Conservation (phyloP, 2,113 vertebrate species). For the Centropristis striata region DNA sequence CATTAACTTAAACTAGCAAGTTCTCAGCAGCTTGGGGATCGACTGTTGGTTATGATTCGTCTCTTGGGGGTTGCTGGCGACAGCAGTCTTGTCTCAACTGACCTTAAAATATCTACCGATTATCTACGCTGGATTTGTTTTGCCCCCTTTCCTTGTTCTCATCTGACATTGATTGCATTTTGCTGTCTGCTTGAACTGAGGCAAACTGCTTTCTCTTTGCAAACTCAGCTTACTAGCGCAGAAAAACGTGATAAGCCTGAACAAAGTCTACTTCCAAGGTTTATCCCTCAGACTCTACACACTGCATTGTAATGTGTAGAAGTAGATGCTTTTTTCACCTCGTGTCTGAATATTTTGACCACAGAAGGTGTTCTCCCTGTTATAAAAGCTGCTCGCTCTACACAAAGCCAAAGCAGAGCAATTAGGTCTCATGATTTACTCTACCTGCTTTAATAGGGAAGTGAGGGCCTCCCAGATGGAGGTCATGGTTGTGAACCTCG, state of each 20-base stretch:
- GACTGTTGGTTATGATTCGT: conserved; percentile 28
- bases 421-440: conserved; percentile 81
- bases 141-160: conserved; percentile 27
- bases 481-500: conserved; percentile 73
- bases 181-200: conserved; percentile 38
- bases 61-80: conserved; percentile 59
- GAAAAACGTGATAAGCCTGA: conserved; percentile 70
- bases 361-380: conserved; percentile 25
- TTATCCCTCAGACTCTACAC: conserved; percentile 41
- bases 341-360: conserved; percentile 18
- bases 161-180: conserved; percentile 55
- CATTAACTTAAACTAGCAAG: conserved; percentile 16
- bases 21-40: conserved; percentile 18
- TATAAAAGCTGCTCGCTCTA: conserved; percentile 47
- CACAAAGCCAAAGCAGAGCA: conserved; percentile 73
- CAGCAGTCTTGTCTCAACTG: conserved; percentile 52
- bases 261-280: conserved; percentile 72
- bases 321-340: conserved; percentile 34
- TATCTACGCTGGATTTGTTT: conserved; percentile 50
- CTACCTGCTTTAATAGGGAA: conserved; percentile 72
- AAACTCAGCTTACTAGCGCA: conserved; percentile 31
- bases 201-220: conserved; percentile 25
- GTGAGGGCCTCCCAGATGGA: conserved; percentile 68
- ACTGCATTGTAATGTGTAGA: conserved; percentile 32
- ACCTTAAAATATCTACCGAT: conserved; percentile 60